These are phyloP conservation scores for Phycodurus eques DNA, from an alignment of 2,113 vertebrate genomes.

Conservation along the genomic window DNA sequence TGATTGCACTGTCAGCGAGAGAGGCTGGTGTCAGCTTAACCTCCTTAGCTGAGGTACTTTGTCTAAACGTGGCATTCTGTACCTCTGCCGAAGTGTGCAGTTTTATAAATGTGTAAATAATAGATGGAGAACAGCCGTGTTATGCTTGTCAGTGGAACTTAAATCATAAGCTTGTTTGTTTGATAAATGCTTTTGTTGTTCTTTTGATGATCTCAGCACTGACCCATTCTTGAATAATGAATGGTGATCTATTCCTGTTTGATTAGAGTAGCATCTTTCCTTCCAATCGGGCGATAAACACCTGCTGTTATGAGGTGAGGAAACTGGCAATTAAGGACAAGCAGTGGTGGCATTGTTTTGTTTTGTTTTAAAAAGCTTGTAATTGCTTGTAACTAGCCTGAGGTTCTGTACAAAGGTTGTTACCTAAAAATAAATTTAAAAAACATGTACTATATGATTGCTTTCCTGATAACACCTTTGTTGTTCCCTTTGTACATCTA, in stretches of 20 bases:
- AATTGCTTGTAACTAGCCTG: neutral
- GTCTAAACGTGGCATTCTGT: neutral
- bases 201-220: constrained; percentile 16
- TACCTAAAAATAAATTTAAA: neutral
- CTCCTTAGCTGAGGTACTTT: neutral
- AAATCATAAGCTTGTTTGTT: constrained; percentile 8
- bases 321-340: neutral
- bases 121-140: constrained; percentile 15
- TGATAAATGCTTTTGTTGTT: neutral
- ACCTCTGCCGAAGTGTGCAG: constrained; percentile 11
- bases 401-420: neutral
- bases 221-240: constrained; percentile 30
- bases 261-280: constrained; percentile 7
- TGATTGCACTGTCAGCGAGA: neutral
- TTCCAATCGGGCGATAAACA: neutral
- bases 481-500: constrained; percentile 8
- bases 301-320: neutral
- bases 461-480: neutral
- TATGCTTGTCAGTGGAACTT: constrained; percentile 11
- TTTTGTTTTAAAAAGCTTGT: neutral
- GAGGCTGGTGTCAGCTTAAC: neutral
- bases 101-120: constrained; percentile 33
- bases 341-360: neutral
- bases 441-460: neutral
- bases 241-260: constrained; percentile 19